Evolutionary conservation across 2,888 invertebrate species (phyloP).

Genomic region (Hirtodrosophila duncani): DNA sequence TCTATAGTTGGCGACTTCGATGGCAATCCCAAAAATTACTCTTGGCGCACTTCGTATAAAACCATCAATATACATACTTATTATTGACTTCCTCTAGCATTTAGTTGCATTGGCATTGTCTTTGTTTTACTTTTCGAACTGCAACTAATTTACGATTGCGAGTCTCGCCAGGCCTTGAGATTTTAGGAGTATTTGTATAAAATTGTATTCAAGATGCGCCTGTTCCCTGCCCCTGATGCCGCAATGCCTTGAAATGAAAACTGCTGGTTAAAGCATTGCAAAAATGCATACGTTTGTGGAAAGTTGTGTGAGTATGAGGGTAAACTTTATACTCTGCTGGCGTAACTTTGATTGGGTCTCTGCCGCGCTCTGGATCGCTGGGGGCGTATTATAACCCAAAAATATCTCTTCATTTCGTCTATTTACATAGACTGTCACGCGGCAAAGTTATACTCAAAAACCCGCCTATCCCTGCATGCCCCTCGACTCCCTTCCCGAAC

Average conservation of each 20-base stretch:
- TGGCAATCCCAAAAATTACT: too few relatives aligned
- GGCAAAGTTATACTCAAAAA: constrained; percentile 34
- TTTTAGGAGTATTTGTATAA: constrained; percentile 51
- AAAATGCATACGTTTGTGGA: constrained; percentile 38
- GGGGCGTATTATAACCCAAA: constrained; percentile 19
- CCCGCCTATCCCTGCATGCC: constrained; percentile 21
- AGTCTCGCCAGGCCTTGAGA: neutral
- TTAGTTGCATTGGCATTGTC: constrained; percentile 19
- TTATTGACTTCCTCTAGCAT: too few relatives aligned
- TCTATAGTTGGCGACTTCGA: too few relatives aligned
- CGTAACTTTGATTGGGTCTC: constrained; percentile 42
- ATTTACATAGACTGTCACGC: constrained; percentile 69
- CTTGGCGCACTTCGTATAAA: too few relatives aligned
- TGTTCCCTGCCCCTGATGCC: neutral
- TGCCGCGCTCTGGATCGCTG: constrained; percentile 3
- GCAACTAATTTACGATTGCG: constrained; percentile 28
- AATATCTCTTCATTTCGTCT: constrained; percentile 26
- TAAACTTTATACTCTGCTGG: constrained; percentile 34
- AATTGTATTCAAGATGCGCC: constrained; percentile 48
- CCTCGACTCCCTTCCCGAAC: constrained; percentile 8
- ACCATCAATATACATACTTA: too few relatives aligned
- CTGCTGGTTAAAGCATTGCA: constrained; percentile 48
- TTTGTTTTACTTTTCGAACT: constrained; percentile 10
- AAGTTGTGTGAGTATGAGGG: constrained; percentile 41
- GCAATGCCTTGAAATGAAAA: constrained; percentile 50